Conservation (phyloP, 2,113 vertebrate genomes). For the Malurus melanocephalus region DNA sequence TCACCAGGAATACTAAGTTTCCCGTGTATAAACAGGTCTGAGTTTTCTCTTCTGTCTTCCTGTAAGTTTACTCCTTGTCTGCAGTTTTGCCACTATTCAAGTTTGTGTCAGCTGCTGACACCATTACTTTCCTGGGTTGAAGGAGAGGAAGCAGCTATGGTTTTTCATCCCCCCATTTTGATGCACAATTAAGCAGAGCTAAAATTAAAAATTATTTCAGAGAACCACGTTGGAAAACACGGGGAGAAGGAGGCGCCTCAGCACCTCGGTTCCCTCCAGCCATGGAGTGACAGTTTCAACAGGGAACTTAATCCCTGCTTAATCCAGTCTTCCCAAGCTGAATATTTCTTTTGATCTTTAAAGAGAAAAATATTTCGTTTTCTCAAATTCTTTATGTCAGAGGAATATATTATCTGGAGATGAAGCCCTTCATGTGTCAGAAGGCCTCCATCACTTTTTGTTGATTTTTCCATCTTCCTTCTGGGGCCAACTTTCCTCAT, state of each 20-base stretch:
- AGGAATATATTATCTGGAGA: background rate
- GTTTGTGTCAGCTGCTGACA: background rate
- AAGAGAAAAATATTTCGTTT: slow-evolving; percentile 7
- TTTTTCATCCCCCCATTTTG: background rate
- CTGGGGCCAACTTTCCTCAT: background rate
- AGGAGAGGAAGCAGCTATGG: background rate
- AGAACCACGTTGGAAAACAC: background rate
- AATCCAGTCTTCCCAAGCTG: slow-evolving; percentile 31
- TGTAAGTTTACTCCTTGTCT: background rate
- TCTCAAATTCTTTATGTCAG: slow-evolving; percentile 18
- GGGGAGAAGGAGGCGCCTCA: background rate
- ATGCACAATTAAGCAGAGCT: background rate
- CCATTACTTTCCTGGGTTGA: background rate
- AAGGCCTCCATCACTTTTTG: background rate
- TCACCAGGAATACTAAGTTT: background rate
- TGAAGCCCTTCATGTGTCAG: background rate
- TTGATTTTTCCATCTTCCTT: background rate
- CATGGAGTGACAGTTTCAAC: background rate
- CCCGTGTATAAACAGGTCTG: background rate
- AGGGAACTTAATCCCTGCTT: slow-evolving; percentile 33
- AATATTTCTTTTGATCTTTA: slow-evolving; percentile 47
- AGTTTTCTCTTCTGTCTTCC: background rate
- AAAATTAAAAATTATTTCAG: background rate
- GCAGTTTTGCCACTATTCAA: background rate
- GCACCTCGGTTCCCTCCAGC: background rate